A percentile compares a stretch with the other conserved stretches of the same genome.
Evolutionary conservation across 2,113 vertebrate genomes (phyloP).

Genomic region (Bufo bufo): DNA sequence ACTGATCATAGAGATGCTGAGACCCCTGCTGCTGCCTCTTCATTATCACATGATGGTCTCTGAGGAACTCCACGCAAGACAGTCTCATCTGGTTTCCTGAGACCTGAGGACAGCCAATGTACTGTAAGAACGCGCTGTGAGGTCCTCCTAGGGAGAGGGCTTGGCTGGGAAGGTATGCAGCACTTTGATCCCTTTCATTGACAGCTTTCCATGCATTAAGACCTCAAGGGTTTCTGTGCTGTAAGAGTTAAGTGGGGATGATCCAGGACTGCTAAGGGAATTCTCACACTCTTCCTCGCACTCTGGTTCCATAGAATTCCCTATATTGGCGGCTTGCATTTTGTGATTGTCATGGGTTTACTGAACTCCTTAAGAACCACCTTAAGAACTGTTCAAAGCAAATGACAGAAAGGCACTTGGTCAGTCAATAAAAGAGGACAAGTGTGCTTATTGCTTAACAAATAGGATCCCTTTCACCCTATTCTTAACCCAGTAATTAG

Average conservation of each 20-base stretch:
- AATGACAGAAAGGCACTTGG: not conserved
- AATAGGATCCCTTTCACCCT: not conserved
- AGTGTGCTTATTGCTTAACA: conserved; percentile 10
- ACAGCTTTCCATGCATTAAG: not conserved
- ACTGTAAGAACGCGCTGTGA: conserved; percentile 2
- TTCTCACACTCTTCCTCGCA: not conserved
- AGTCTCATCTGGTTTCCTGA: conserved; percentile 52
- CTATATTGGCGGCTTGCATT: not conserved
- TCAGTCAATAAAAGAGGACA: not conserved
- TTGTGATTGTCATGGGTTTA: not conserved
- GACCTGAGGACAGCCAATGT: not conserved
- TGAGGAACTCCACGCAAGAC: conserved; percentile 70
- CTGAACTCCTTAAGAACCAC: not conserved
- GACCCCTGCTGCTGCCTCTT: conserved; percentile 82
- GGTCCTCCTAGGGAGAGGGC: conserved; percentile 32
- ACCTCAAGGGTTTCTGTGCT: not conserved
- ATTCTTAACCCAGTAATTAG: conserved; percentile 6
- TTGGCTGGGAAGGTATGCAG: conserved; percentile 60
- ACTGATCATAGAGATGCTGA: conserved; percentile 71
- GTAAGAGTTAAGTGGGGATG: not conserved
- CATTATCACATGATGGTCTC: conserved; percentile 86
- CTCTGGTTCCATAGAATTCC: not conserved
- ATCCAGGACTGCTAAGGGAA: not conserved
- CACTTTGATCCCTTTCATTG: conserved; percentile 57
- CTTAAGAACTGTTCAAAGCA: not conserved